Base-by-base conservation (phyloP, 2,113 vertebrate genomes). In the Monopterus albus region DNA sequence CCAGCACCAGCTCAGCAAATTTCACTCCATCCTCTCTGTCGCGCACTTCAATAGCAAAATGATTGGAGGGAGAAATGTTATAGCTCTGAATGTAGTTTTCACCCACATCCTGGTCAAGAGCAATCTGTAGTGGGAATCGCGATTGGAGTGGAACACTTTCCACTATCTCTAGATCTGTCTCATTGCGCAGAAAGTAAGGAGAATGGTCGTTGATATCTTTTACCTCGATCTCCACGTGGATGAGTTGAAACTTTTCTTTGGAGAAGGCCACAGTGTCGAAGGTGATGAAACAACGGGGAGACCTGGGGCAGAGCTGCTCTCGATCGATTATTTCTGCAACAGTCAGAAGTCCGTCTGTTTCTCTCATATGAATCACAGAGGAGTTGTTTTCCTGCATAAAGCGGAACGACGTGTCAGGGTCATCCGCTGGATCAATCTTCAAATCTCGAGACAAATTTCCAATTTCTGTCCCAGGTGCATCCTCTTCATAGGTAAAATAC, bases 141-240 rank as follows among this genome's bases (percentile, higher is more conserved):
- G 92, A 88, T 6, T 73, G 80, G 52, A 92, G 53, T 2, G 87
- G 84, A 0, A 90, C 84, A 3, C 88, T 91, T 47, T 94, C 93
- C 18, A 84, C 67, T 2, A 94, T 89, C 42, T 93, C 92, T 57
- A 94, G 20, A 0, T 13, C 21, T 0, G 88, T 91, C 62, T 90
- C 88, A 52, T 93, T 90, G 11, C 53, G 83, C 1, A 66, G 29
- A 9, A 94, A 93, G 1, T 23, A 33, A 0, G 92, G 91, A 2
- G 87, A 56, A 64, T 93, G 89, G 50, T 94, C 94, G 59, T 94
- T 95, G 31, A 94, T 88, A 73, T 93, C 91, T 55, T 63, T 81
- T 7, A 91, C 91, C 66, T 93, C 92, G 15, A 94, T 86, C 82
- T 94, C 93, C 4, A 94, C 92, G 49, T 94, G 93, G 50, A 94